Conservation (phyloP, 2,113 vertebrate genomes). For the Solea solea region DNA sequence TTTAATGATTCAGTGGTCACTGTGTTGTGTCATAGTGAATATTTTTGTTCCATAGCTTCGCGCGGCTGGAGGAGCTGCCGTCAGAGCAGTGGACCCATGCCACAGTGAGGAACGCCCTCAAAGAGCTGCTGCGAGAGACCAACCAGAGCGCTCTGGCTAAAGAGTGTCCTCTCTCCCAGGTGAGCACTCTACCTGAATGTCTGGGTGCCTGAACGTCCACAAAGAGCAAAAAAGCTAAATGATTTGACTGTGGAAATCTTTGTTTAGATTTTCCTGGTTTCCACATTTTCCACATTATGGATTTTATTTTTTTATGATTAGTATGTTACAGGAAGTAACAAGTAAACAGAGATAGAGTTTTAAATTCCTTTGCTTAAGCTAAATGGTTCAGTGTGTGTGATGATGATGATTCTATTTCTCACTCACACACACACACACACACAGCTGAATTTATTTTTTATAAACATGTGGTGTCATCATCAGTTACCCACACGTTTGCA, state of each 20-base stretch:
- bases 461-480: constrained; percentile 53
- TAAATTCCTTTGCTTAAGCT: not conserved
- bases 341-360: not conserved
- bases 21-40: no score
- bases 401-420: not conserved
- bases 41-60: constrained; percentile 80
- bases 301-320: not conserved
- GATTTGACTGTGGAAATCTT: not conserved
- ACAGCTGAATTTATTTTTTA: constrained; percentile 38
- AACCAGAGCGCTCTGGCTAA: constrained; percentile 93
- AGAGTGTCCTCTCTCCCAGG: constrained; percentile 96
- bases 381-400: not conserved
- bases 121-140: constrained; percentile 92
- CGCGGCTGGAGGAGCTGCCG: constrained; percentile 91
- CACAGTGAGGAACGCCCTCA: constrained; percentile 94
- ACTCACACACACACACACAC: constrained; percentile 4
- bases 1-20: no score
- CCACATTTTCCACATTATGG: no score
- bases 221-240: not conserved
- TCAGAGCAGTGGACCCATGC: constrained; percentile 94
- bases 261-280: no score
- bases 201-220: no score
- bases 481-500: constrained; percentile 47
- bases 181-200: constrained; percentile 42
- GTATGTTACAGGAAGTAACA: not conserved